Evolutionary conservation across 2,113 vertebrate genomes (phyloP).

Genomic region (Telmatochromis sp.): DNA sequence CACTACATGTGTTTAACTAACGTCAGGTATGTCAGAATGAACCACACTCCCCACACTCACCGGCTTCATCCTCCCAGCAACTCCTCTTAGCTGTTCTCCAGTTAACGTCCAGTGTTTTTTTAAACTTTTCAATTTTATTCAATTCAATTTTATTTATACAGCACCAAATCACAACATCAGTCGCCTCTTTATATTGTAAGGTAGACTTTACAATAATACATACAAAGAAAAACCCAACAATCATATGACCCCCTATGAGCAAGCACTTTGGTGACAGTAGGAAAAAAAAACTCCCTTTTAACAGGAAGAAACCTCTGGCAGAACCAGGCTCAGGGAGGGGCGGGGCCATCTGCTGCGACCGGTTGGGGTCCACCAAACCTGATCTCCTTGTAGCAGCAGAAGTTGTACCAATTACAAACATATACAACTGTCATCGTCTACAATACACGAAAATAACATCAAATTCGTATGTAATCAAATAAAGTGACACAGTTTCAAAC

Average conservation of each 20-base stretch:
- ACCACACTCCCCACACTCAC: neutral
- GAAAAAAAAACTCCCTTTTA: too few species aligned
- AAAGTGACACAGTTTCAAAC: neutral
- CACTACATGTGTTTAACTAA: neutral
- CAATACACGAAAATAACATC: neutral
- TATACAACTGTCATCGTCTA: neutral
- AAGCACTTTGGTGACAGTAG: too few species aligned
- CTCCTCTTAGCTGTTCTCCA: neutral
- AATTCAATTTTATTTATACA: neutral
- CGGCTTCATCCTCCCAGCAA: neutral
- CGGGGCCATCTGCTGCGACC: fast-evolving
- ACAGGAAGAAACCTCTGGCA: too few species aligned
- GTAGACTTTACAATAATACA: too few species aligned
- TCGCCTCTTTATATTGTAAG: too few species aligned
- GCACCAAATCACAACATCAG: too few species aligned
- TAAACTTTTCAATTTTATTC: neutral
- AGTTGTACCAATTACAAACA: neutral
- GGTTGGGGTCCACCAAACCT: neutral
- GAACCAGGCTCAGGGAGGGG: too few species aligned
- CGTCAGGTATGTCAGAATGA: neutral
- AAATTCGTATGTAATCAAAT: neutral
- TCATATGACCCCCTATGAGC: too few species aligned
- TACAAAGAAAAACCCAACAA: too few species aligned
- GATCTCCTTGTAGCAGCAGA: neutral
- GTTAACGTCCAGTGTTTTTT: neutral